phyloP scores from a whole-genome alignment of 1,140 invertebrate genomes.

The Pseudoatta argentina region DNA sequence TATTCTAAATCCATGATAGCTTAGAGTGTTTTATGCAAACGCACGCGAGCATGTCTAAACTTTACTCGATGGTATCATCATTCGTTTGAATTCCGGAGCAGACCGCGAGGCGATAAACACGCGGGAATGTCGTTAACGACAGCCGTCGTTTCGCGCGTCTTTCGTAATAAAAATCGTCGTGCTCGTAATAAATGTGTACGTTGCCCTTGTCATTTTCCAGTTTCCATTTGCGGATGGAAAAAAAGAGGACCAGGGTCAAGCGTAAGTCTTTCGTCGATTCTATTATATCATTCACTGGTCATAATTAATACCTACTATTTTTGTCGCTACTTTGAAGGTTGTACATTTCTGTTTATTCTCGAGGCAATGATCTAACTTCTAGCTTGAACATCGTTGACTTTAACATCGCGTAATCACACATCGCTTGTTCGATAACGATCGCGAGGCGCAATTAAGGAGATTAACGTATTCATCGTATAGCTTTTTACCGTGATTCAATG shows the following conservation, averaged over 20 bases:
- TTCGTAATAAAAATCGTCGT: neutral
- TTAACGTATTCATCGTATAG: constrained; percentile 19
- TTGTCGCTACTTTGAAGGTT: neutral
- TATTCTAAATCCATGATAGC: neutral
- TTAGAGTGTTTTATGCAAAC: constrained; percentile 3
- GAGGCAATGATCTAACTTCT: neutral
- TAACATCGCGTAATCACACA: constrained; percentile 5
- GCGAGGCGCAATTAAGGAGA: constrained; percentile 28
- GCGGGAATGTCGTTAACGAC: constrained; percentile 62
- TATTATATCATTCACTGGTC: neutral
- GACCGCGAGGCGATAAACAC: constrained; percentile 33
- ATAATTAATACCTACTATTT: constrained; percentile 1
- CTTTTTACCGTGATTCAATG: constrained; percentile 21
- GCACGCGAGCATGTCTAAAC: neutral
- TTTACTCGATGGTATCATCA: neutral
- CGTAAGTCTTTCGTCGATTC: neutral
- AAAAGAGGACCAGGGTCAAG: neutral
- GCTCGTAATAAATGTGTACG: neutral
- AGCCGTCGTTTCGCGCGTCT: neutral
- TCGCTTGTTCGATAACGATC: constrained; percentile 37
- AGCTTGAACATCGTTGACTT: neutral
- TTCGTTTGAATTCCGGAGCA: constrained; percentile 31
- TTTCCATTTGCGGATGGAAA: neutral
- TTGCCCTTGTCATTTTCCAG: neutral
- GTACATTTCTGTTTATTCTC: constrained; percentile 1